These are phyloP conservation scores for Mus caroli DNA, from an alignment of 2,797 vertebrate genomes.

Conservation along the genomic window DNA sequence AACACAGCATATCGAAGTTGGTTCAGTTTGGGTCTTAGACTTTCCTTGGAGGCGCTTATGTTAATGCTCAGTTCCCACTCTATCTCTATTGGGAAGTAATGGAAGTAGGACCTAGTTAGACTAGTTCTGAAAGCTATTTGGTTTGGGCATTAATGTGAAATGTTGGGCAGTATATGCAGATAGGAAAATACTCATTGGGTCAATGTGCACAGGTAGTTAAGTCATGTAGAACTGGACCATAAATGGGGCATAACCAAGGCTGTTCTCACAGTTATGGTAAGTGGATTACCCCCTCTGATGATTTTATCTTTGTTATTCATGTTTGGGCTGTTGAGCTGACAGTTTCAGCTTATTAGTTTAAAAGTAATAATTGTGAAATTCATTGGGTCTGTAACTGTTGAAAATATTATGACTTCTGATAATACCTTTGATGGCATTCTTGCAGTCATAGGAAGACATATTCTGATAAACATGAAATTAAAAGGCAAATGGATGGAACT, in stretches of 20 bases:
- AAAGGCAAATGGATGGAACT: neutral
- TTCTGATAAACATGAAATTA: neutral
- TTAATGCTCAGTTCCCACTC: neutral
- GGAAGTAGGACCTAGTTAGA: no score
- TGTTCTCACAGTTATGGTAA: neutral
- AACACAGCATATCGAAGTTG: neutral
- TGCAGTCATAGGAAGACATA: neutral
- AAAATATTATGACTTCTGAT: neutral
- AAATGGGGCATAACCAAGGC: neutral
- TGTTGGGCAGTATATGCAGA: neutral
- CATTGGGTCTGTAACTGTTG: neutral
- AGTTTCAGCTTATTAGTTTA: neutral
- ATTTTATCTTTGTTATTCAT: neutral
- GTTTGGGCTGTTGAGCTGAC: neutral
- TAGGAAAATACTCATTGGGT: neutral
- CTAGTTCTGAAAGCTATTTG: neutral
- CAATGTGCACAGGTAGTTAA: neutral
- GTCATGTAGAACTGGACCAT: neutral
- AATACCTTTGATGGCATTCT: neutral
- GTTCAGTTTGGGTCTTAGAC: neutral
- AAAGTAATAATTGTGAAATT: neutral
- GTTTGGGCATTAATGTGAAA: neutral
- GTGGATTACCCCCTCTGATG: neutral
- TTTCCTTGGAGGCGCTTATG: neutral
- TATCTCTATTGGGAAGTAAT: neutral